Base-by-base conservation (phyloP, 2,797 vertebrate species). In the Catostomus latipinnis region DNA sequence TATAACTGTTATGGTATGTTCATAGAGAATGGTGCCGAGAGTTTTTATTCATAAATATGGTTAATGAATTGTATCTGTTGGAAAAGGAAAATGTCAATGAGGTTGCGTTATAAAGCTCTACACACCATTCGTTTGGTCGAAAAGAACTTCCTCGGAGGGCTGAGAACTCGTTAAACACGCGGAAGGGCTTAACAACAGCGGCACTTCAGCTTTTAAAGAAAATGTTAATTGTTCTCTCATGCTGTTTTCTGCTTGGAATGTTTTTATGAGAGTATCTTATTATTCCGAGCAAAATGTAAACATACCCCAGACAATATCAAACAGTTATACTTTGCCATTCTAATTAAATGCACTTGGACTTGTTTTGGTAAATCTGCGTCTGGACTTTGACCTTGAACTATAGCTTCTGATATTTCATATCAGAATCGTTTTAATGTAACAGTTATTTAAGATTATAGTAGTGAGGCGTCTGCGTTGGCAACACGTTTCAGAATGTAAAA, bases 311-410 rank as follows among this genome's bases (percentile, higher is more conserved):
- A 43, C 18, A 1, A 8, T 7, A n/a, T 50, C 8, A 50, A 45
- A 22, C 45, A 10, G 4, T 11, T 65, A 8, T 16, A 50, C 8
- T 66, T 14, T 6, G 8, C 13, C 13, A 2, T 13, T 65, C 11
- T 6, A 8, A 57, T 56, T 22, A 81, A 74, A 62, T 81, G 81
- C 72, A 84, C 82, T 88, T 89, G 83, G 84, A 86, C 82, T 87
- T 86, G 81, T 84, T 87, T 84, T 83, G 63, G 43, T 74, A 68
- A 80, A 83, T 83, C 58, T 80, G 8, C 43, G 76, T 74, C 45
- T 81, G 71, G 84, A 82, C 76, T 81, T 87, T 87, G 88, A 89
- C 82, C 86, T 88, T 88, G 84, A 89, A 87, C 86, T 88, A 71
- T 74, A 18, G 34, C 34, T 34, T 34, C 53, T 16, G n/a, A 43